Base-by-base conservation (phyloP, 2,797 vertebrate genomes). In the Ceryle rudis region DNA sequence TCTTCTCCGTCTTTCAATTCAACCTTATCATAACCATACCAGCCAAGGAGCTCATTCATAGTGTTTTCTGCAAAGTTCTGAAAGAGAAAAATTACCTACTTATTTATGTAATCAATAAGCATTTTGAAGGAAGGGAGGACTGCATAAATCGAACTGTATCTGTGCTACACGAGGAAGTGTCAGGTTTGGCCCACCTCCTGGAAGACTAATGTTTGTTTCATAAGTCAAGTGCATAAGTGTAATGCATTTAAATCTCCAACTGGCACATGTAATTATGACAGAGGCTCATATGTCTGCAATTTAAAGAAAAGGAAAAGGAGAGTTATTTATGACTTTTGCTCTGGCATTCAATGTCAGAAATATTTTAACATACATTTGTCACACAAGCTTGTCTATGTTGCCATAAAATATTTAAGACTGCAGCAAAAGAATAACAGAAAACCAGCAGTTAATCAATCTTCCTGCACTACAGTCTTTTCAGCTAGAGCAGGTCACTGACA, bases 11-110 rank as follows among this genome's bases (percentile, higher is more conserved):
- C 99, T 98, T 99, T 99, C 96, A 99, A 86, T 98, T 99, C 99
- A 98, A 99, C 99, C 98, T 99, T 99, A 98, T 99, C 99, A 81
- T 99, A 99, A 94, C 99, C 99, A 91, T 99, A 99, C 99, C 99
- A 99, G 93, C 99, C 99, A 97, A 99, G 99, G 91, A 99, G 99
- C 98, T 99, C 99, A 93, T 99, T 99, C 99, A 99, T 99, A 94
- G 99, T 99, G 98, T 99, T 99, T 97, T 99, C 99, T 71, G 99
- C 99, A 97, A 99, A 99, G 97, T 99, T 99, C 99, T 99, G 98
- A 95, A 98, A 98, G 94, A 98, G 92, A 99, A 97, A 92, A 98
- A 98, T 95, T 95, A 90, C 90, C 95, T 96, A 91, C 95, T 98
- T 98, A 98, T 96, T 98, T 96, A 96, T 94, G 89, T 94, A 97